These are phyloP conservation scores for Patiria pectinifera DNA, from an alignment of 53 echinoderm and acorn worm genomes.

Conservation along the genomic window DNA sequence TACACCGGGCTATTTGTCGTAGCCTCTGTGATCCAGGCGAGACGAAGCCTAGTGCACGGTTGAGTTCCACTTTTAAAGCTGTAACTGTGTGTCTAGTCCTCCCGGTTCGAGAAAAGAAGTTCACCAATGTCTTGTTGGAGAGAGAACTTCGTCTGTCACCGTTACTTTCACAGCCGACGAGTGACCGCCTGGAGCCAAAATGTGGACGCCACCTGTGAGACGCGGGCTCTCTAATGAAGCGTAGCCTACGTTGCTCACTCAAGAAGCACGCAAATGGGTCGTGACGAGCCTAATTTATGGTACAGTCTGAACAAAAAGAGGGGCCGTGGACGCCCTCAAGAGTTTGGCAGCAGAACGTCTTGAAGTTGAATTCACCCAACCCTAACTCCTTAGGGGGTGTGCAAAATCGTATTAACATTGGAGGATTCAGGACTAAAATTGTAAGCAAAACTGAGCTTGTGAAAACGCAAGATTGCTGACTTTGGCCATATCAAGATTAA, in stretches of 20 bases:
- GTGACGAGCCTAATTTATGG: slow-evolving; percentile 2
- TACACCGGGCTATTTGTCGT: neutral
- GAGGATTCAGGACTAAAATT: too few relatives aligned
- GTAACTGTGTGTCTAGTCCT: neutral
- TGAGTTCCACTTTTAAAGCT: too few relatives aligned
- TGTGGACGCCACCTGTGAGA: neutral
- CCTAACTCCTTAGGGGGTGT: too few relatives aligned
- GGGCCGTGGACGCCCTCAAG: neutral
- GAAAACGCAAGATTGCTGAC: too few relatives aligned
- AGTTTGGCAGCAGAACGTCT: neutral
- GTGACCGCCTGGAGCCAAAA: neutral
- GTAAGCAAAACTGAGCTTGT: too few relatives aligned
- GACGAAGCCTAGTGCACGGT: neutral
- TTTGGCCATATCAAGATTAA: too few relatives aligned
- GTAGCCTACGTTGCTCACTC: neutral
- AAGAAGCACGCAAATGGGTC: slow-evolving; percentile 6
- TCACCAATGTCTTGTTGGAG: neutral
- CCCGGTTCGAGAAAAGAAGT: neutral
- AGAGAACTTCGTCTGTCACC: neutral
- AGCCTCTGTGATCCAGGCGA: neutral
- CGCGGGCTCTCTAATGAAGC: neutral
- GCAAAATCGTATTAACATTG: too few relatives aligned
- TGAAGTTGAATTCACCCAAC: too few relatives aligned
- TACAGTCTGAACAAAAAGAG: neutral
- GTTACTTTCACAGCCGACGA: neutral